Evolutionary conservation across 2,888 invertebrate species (phyloP), one percentile per base, ranked within the genome.

Genomic region (Drosophila incognita): DNA sequence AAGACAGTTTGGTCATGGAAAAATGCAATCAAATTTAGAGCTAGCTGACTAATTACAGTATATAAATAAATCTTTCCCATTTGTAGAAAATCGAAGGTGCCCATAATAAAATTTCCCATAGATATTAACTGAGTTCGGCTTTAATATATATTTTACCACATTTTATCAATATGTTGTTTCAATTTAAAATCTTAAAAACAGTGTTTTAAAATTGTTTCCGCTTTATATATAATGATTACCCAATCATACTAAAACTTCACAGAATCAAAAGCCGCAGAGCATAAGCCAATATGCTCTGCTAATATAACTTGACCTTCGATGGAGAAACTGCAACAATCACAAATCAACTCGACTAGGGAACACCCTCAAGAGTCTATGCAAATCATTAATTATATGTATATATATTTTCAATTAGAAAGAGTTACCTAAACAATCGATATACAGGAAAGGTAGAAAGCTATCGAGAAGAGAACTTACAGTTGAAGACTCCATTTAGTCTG

Each of bases 301-400:
- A 69, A 56, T 35, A 69, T 59, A 59, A 69, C 66, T 62, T 84
- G 79, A 87, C 70, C 81, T 76, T 76, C 64, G 76, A 74, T 72
- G 62, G 62, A 53, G 69, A 72, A 76, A 74, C 68, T 67, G 72
- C 72, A 69, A 49, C 58, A 61, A 66, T 21, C 13, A 21, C 13
- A 2, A 42, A 21, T 42, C 21, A 21, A 24, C 46, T 46, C 46
- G 46, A 46, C 46, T 46, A 24, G 21, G 0, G 0, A 0, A 46
- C 15, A 46, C 46, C 46, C 46, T 46, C 42, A 13, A 1, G 13
- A 1, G 21, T 21, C 13, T 21, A 13, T 21, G 4, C 3, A 46
- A 13, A 46, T 21, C 21, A 21, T 13, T 0, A 21, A 42, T 42
- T 21, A 42, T 13, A 46, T 21, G 4, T 21, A 13, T 2, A 15